Base-by-base conservation (phyloP, 1,140 invertebrate genomes). In the Eubasilissa regina region DNA sequence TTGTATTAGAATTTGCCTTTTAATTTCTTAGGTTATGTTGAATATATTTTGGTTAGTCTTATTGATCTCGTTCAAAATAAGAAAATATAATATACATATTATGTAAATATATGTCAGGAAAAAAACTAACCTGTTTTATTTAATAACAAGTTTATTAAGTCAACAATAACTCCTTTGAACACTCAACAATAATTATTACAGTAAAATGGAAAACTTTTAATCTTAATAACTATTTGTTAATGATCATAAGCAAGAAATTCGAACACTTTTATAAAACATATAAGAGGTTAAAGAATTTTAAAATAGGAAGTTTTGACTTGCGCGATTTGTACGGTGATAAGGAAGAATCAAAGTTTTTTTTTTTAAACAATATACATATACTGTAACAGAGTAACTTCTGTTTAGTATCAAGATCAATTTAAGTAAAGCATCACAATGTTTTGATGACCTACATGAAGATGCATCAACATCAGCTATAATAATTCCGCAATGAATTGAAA, bases 121-220 rank as follows among this genome's bases (percentile, higher is more conserved):
- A 35, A 35, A 35, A 1, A 35, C 6, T 35, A 35, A 35, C 12
- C 19, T 56, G 9, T 56, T 56, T 56, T 17, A 56, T 56, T 58
- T 19, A 21, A 47, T 70, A 70, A 70, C 66, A 70, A 70, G n/a
- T 70, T 70, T 70, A 70, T 70, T 70, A 70, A 70, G 43, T 70
- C 66, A 70, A 70, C 44, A 48, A 70, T 17, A 44, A 4, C 15
- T 19, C 15, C 10, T 10, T 12, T 48, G n/a, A 45, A 70, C 66
- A 70, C 45, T 60, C 66, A 70, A 64, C 60, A 64, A 62, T 64
- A 35, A 35, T 64, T 21, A 58, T 21, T 35, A 35, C 25, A 35
- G 25, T 35, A 3, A 35, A 35, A 35, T 58, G 55, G 55, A 58
- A 58, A 58, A 58, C 55, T 58, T 58, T 35, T 35, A 7, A 58